Percentiles rank a stretch among this genome's conserved stretches.
phyloP scores from a whole-genome alignment of 2,888 invertebrate genomes.

The Hypomecis atomaria region DNA sequence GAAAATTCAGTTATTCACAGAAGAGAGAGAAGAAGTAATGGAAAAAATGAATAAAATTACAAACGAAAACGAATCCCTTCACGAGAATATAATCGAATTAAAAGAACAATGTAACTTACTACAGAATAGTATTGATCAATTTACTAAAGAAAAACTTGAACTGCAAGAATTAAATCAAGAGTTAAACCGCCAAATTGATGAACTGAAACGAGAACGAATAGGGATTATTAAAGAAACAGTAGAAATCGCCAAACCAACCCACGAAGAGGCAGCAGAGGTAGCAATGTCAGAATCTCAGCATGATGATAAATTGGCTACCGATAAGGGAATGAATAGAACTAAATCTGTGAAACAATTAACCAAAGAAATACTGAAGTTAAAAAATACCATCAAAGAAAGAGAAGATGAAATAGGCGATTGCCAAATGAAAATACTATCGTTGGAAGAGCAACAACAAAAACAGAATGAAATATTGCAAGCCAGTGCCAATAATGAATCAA shows the following conservation, averaged over 20 bases:
- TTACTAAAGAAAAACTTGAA: constrained; percentile 76
- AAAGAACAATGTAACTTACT: constrained; percentile 79
- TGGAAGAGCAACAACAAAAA: constrained; percentile 79
- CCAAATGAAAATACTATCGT: constrained; percentile 80
- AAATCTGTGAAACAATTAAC: constrained; percentile 80
- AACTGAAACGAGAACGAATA: constrained; percentile 71
- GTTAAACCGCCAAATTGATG: constrained; percentile 73
- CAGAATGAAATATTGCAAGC: constrained; percentile 67
- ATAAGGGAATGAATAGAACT: constrained; percentile 68
- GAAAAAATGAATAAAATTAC: constrained; percentile 87
- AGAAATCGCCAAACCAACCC: constrained; percentile 64
- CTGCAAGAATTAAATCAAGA: constrained; percentile 65
- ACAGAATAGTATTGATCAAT: constrained; percentile 69
- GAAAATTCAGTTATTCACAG: constrained; percentile 88
- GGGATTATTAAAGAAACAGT: constrained; percentile 76
- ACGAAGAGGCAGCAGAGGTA: constrained; percentile 64
- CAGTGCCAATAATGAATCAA: constrained; percentile 67
- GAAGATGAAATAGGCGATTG: constrained; percentile 81
- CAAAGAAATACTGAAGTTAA: constrained; percentile 80
- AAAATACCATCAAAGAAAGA: constrained; percentile 79
- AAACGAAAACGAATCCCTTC: constrained; percentile 84
- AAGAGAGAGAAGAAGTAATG: constrained; percentile 88
- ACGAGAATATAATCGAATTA: constrained; percentile 78
- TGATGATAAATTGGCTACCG: constrained; percentile 68
- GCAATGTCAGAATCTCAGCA: constrained; percentile 61